Evolutionary conservation across 2,797 vertebrate species (phyloP).

Genomic region (Platyrinchus mystaceus): DNA sequence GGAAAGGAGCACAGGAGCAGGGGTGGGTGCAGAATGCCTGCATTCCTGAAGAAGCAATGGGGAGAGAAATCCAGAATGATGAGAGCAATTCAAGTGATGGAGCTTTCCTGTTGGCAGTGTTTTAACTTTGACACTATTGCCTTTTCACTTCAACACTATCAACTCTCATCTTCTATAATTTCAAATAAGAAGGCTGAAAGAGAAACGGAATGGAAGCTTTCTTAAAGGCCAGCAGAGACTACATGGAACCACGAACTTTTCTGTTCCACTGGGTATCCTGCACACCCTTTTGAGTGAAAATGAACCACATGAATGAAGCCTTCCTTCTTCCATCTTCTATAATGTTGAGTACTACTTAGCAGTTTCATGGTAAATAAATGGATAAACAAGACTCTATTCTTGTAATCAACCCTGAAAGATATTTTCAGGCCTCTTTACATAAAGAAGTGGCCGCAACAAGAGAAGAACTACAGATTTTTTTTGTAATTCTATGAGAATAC

Average conservation of each 20-base stretch:
- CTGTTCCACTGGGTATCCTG: neutral
- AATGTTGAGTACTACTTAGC: neutral
- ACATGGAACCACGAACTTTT: neutral
- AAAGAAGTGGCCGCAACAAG: neutral
- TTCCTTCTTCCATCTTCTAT: neutral
- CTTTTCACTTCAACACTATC: neutral
- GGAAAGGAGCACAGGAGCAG: neutral
- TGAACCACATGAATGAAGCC: neutral
- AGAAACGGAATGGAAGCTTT: neutral
- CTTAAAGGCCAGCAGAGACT: neutral
- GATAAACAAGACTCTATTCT: neutral
- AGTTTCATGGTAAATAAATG: neutral
- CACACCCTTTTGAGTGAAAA: neutral
- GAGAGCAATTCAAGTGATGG: neutral
- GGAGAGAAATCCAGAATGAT: neutral
- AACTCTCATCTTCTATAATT: neutral
- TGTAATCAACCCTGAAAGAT: neutral
- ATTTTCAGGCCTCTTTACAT: neutral
- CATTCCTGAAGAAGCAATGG: neutral
- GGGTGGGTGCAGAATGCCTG: neutral
- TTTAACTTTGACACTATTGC: neutral
- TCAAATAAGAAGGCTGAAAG: neutral
- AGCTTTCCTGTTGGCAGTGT: neutral
- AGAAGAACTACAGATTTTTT: neutral
- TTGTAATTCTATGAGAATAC: neutral